Percentiles rank a stretch among this genome's conserved stretches.
Evolutionary conservation across 2,797 vertebrate genomes (phyloP).

Genomic region (Ceryle rudis): DNA sequence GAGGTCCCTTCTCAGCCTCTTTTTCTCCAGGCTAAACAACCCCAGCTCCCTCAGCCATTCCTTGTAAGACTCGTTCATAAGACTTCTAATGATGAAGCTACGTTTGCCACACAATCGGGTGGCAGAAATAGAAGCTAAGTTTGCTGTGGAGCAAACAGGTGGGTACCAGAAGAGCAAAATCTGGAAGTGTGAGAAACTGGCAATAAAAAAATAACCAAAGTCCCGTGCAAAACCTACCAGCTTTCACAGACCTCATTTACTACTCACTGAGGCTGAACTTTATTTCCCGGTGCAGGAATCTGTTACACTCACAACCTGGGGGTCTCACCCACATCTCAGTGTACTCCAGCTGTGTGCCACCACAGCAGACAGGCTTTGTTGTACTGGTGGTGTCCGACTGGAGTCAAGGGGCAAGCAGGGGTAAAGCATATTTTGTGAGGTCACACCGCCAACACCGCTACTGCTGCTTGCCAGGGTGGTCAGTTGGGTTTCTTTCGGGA

Average conservation of each 20-base stretch:
- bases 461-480: background rate
- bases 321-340: background rate
- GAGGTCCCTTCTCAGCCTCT: too few species aligned
- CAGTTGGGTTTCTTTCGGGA: background rate
- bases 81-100: too few species aligned
- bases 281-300: background rate
- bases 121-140: background rate
- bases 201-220: background rate
- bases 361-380: background rate
- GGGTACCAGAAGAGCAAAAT: background rate
- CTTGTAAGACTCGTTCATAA: too few species aligned
- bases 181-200: background rate
- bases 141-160: background rate
- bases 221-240: background rate
- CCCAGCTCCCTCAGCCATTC: too few species aligned
- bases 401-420: background rate
- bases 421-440: background rate
- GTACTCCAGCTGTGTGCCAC: background rate
- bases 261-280: background rate
- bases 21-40: too few species aligned
- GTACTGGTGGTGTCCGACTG: fast-evolving
- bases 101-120: fast-evolving
- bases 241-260: background rate
- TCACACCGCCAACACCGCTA: fast-evolving
- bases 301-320: background rate